A percentile compares a stretch with the other conserved stretches of the same genome.
Conservation (phyloP, 2,797 vertebrate species). For the Sebastes iracundus region DNA sequence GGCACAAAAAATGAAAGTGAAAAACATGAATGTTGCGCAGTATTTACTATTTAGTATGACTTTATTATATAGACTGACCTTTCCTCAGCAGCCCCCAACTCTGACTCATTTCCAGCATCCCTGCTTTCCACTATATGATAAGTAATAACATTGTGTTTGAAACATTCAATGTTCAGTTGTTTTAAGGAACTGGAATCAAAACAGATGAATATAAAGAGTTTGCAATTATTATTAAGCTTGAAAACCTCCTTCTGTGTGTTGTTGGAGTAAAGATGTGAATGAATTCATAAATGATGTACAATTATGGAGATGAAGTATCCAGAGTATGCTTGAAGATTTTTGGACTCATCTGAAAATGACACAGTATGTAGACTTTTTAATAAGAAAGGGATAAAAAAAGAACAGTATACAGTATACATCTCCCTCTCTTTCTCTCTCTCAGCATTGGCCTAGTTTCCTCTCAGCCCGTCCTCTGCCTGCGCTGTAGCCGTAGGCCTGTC, state of each 20-base stretch:
- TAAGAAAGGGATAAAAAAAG: slow-evolving; percentile 12
- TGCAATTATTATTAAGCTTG: background rate
- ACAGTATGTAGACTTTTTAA: background rate
- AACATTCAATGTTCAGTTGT: background rate
- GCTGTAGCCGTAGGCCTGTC: slow-evolving; percentile 67
- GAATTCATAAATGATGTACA: background rate
- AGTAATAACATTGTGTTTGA: background rate
- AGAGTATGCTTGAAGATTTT: background rate
- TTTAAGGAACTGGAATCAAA: background rate
- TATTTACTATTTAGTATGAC: too few species aligned
- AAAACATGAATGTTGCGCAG: too few species aligned
- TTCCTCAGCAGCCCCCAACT: too few species aligned
- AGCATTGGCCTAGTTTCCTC: slow-evolving; percentile 68
- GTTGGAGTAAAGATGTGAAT: background rate
- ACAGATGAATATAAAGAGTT: background rate
- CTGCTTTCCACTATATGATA: background rate
- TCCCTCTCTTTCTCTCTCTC: slow-evolving; percentile 7
- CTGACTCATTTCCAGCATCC: too few species aligned
- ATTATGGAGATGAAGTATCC: background rate
- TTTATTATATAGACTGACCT: too few species aligned
- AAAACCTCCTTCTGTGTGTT: background rate
- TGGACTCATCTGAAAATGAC: background rate
- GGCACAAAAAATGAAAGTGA: too few species aligned
- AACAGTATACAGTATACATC: slow-evolving; percentile 7
- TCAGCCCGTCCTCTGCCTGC: slow-evolving; percentile 44